Base-by-base conservation (phyloP, 1,140 invertebrate genomes). In the Drosophila eugracilis region DNA sequence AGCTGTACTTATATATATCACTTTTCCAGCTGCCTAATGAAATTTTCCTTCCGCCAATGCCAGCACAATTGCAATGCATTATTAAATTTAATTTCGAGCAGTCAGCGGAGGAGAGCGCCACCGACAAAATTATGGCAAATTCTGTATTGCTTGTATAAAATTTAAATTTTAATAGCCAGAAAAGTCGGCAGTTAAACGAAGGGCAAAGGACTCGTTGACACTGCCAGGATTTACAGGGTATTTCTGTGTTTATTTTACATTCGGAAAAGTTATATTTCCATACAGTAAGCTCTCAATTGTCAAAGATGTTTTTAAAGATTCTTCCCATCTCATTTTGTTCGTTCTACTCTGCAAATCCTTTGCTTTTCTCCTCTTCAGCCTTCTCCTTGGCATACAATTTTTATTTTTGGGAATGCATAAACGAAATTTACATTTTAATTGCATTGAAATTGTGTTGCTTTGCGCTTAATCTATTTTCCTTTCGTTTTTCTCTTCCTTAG, bases 371-470 rank as follows among this genome's bases (percentile, higher is more conserved):
- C 45, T 53, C 22, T 65, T 52, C 26, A 55, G 15, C 22, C 50
- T 17, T 22, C 50, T 17, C 19, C 10, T 15, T 3, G 1, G 7
- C 19, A 26, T 28, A 34, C 21, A 37, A 26, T 17, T 49, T 54
- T 34, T 32, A 21, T 62, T 59, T 36, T 75, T 22, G 44, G 47
- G 52, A 66, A 67, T 80, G 81, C 81, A 85, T 85, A 80, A 86
- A 75, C 67, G 66, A 85, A 78, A 86, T 86, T 86, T 86, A 75
- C 81, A 86, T 86, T 86, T 86, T 86, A 86, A 86, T 86, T 86
- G 81, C 83, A 86, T 81, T 86, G 73, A 86, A 85, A 75, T 80
- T 88, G 81, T 59, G 49, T 50, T 62, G 60, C 67, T 42, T 62
- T 62, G 77, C 63, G 55, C 73, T 81, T 86, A 81, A 86, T 86